Conservation (phyloP, 2,113 vertebrate species). For the Zosterops hypoxanthus region DNA sequence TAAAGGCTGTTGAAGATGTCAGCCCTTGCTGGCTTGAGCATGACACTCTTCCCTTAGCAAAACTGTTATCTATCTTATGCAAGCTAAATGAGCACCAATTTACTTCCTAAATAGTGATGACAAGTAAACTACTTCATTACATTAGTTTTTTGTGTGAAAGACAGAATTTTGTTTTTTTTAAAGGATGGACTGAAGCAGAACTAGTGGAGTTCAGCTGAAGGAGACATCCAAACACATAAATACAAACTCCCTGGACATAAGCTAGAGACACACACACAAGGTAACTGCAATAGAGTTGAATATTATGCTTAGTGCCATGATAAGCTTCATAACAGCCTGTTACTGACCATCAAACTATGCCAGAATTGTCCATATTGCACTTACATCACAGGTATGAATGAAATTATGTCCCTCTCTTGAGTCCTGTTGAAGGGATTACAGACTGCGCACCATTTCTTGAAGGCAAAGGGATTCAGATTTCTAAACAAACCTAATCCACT, state of each 20-base stretch:
- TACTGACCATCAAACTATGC: not conserved
- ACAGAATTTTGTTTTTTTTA: not conserved
- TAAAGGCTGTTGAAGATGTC: not conserved
- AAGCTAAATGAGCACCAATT: not conserved
- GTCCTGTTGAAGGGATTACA: not conserved
- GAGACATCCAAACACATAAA: not conserved
- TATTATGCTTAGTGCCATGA: not conserved
- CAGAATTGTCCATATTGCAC: not conserved
- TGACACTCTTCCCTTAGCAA: not conserved
- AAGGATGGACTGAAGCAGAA: not conserved
- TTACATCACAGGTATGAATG: not conserved
- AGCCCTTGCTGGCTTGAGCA: not conserved
- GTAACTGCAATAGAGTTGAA: not conserved
- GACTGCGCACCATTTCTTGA: not conserved
- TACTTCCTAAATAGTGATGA: not conserved
- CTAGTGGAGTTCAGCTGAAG: not conserved
- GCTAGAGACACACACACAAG: not conserved
- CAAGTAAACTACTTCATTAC: not conserved
- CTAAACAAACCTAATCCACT: not conserved
- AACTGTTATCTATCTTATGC: not conserved
- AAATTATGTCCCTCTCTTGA: not conserved
- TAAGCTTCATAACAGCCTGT: not conserved
- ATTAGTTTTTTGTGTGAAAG: not conserved
- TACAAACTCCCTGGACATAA: not conserved
- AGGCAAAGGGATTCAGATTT: not conserved